phyloP scores from a whole-genome alignment of 2,888 invertebrate genomes.

The Ariolimax columbianus region DNA sequence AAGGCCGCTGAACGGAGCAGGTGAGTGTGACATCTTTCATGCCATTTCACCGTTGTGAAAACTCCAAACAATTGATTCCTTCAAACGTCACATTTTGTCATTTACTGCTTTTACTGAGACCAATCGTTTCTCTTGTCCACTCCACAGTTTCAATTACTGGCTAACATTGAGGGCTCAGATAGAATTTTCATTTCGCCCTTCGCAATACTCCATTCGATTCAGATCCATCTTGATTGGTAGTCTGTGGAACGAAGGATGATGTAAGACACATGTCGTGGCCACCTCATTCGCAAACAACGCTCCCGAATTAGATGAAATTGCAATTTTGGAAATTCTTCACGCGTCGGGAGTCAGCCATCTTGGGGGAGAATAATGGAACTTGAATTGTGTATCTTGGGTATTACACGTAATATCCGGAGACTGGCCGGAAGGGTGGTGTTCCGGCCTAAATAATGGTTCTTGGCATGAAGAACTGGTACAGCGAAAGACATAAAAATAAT shows the following conservation, averaged over 20 bases:
- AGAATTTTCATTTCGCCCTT: constrained; percentile 32
- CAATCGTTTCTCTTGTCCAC: constrained; percentile 15
- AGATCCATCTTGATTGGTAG: constrained; percentile 38
- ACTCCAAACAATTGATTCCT: too few relatives aligned
- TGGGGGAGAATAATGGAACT: constrained; percentile 4
- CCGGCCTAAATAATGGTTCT: not conserved
- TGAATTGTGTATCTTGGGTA: not conserved
- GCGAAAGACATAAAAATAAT: not conserved
- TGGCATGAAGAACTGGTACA: too few relatives aligned
- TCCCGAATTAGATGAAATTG: constrained; percentile 36
- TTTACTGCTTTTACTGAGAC: not conserved
- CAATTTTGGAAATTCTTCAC: constrained; percentile 29
- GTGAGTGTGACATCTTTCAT: too few relatives aligned
- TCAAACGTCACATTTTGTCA: not conserved
- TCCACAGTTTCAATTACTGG: constrained; percentile 37
- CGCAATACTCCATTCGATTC: constrained; percentile 28
- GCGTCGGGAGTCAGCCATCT: constrained; percentile 21
- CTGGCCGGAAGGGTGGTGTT: not conserved
- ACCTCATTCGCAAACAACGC: constrained; percentile 18
- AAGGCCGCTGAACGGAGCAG: too few relatives aligned
- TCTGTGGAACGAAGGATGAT: not conserved
- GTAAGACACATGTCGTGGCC: constrained; percentile 26
- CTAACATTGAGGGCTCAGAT: constrained; percentile 24
- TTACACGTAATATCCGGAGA: constrained; percentile 6
- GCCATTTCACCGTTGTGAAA: too few relatives aligned